Evolutionary conservation across 2,797 vertebrate species (phyloP), one percentile per base, ranked within the genome.

Genomic region (Pangasius mekongensis): DNA sequence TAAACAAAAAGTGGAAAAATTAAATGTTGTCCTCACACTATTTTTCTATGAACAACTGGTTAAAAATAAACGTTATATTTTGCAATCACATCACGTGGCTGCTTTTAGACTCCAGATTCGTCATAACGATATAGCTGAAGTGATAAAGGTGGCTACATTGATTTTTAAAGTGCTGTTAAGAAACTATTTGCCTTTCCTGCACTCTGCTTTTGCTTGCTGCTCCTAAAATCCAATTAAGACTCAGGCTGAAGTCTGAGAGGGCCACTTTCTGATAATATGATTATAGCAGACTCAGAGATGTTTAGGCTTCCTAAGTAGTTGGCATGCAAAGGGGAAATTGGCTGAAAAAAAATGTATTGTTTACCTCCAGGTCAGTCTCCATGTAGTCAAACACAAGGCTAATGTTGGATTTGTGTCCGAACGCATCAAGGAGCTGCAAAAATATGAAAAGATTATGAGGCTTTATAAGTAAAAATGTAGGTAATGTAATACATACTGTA

Each of bases 321-420:
- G 49, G 16, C 10, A 82, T 86, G 67, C 24, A 86, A 78, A 77
- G 13, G 13, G 8, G 16, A 54, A 27, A 77, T 7, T 20, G 52
- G 5, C 16, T 71, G 33, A 5, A n/a, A 47, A n/a, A 47, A 43
- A 18, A 52, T 18, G 27, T 5, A 43, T 49, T 69, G 30, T 52
- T 94, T 95, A 99, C 98, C 98, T 99, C 98, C 82, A 99, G 93
- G 93, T 99, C 98, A 0, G 98, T 99, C 95, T 99, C 98, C 99
- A 99, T 99, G 93, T 97, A 99, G 92, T 99, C 98, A 97, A 99
- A 99, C 89, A 99, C 98, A 86, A 99, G 94, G 87, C 98, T 99
- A 93, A 99, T 99, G 93, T 99, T 99, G 14, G 98, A 99, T 95
- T 99, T 99, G 94, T 99, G 98, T 91, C 98, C 98, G 93, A 99